phyloP scores from a whole-genome alignment of 2,113 vertebrate genomes.

The Hyaena hyaena region DNA sequence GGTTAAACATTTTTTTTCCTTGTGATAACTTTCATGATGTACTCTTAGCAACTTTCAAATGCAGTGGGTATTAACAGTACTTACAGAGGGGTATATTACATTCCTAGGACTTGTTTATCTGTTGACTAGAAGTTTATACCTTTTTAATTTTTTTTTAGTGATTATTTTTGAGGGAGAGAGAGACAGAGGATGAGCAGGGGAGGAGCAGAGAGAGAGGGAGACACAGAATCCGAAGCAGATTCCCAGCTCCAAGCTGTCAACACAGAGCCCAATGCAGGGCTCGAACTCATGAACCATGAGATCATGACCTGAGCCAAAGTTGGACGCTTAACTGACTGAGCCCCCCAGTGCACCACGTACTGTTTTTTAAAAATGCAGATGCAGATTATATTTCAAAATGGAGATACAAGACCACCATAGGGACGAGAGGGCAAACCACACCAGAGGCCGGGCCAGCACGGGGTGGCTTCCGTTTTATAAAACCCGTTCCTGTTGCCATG shows the following conservation, averaged over 20 bases:
- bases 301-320: too few relatives aligned
- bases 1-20: neutral
- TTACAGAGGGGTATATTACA: too few relatives aligned
- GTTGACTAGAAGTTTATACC: neutral
- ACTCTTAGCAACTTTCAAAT: neutral
- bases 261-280: too few relatives aligned
- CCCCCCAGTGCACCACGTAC: too few relatives aligned
- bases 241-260: too few relatives aligned
- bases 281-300: too few relatives aligned
- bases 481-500: accelerated
- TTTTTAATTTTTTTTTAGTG: too few relatives aligned
- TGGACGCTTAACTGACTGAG: too few relatives aligned
- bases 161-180: too few relatives aligned
- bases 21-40: neutral
- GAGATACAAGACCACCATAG: accelerated
- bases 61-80: neutral
- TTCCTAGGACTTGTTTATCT: neutral
- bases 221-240: too few relatives aligned
- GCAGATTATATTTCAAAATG: neutral
- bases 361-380: neutral
- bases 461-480: neutral
- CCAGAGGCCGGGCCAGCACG: accelerated
- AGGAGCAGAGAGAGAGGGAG: too few relatives aligned
- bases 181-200: too few relatives aligned
- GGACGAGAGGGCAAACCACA: neutral